Evolutionary conservation across 1,140 invertebrate species (phyloP), one percentile per base, ranked within the genome.

Genomic region (Drosophila elegans): DNA sequence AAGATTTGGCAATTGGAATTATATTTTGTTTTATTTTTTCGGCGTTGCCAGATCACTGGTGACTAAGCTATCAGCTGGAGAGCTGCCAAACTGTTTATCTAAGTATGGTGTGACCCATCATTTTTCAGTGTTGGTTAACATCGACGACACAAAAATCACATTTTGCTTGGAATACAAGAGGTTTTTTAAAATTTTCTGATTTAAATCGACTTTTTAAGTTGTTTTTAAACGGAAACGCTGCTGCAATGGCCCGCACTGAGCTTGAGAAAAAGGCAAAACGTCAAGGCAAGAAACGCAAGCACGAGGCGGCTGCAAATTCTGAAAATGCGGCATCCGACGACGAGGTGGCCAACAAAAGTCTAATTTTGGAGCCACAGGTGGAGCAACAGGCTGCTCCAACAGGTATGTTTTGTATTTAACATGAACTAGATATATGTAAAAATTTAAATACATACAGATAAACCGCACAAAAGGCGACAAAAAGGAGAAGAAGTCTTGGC

Each of bases 231-330:
- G 2, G 2, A 34, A 16, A 7, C 4, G 12, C 25, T 13, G 39
- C 12, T 34, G 25, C 29, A 13, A 91, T 91, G 90, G 90, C 90
- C 7, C 86, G 86, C n/a, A 74, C 78, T 4, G 90, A 91, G 29
- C 21, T 29, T 7, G 78, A 73, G 10, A 90, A 85, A 16, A 88
- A 90, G 34, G 62, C 64, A 29, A 83, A 76, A 27, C 55, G 51
- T 4, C 85, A 91, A 42, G 85, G 48, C 3, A 91, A 88, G 34
- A 91, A 91, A 53, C 82, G 90, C 2, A 88, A 91, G 38, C 85
- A 90, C 45, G 76, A 84, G 16, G 44, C 25, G 0, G 36, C 49
- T 2, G 12, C 32, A 13, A 29, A 39, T 1, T 27, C 32, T 2
- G 10, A n/a, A 11, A 29, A 60, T 32, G 49, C 39, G 13, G 67